A percentile compares a stretch with the other conserved stretches of the same genome.
Evolutionary conservation across 2,888 invertebrate genomes (phyloP).

Genomic region (Nomada hirtipes): DNA sequence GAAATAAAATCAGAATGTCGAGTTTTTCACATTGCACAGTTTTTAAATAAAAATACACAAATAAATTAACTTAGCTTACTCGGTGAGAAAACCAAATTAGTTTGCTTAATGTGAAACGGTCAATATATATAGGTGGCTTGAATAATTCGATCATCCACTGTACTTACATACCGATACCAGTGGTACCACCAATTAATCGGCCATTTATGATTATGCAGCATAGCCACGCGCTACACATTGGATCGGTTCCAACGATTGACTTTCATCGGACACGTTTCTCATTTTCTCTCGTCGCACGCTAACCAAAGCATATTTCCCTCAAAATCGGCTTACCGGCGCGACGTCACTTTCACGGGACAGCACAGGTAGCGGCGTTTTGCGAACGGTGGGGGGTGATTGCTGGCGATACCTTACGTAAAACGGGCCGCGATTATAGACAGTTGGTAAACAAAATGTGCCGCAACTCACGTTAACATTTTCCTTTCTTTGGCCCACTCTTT

Average conservation of each 20-base stretch:
- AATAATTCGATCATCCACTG: too few relatives aligned
- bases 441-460: slow-evolving; percentile 29
- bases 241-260: slow-evolving; percentile 73
- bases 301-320: slow-evolving; percentile 63
- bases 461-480: slow-evolving; percentile 13
- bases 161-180: not conserved
- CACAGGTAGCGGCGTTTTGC: slow-evolving; percentile 35
- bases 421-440: slow-evolving; percentile 25
- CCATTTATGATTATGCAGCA: slow-evolving; percentile 48
- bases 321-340: slow-evolving; percentile 49
- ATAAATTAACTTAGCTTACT: too few relatives aligned
- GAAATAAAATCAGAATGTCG: too few relatives aligned
- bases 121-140: too few relatives aligned
- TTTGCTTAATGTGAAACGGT: too few relatives aligned
- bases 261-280: slow-evolving; percentile 74
- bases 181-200: slow-evolving; percentile 46
- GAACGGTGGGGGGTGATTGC: slow-evolving; percentile 27
- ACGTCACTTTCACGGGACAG: slow-evolving; percentile 61
- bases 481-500: not conserved
- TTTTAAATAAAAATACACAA: too few relatives aligned
- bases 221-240: slow-evolving; percentile 52
- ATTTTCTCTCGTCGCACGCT: slow-evolving; percentile 65
- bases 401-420: slow-evolving; percentile 52
- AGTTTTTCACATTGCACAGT: too few relatives aligned
- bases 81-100: too few relatives aligned